Base-by-base conservation (phyloP, 2,113 vertebrate species). In the Rattus rattus region DNA sequence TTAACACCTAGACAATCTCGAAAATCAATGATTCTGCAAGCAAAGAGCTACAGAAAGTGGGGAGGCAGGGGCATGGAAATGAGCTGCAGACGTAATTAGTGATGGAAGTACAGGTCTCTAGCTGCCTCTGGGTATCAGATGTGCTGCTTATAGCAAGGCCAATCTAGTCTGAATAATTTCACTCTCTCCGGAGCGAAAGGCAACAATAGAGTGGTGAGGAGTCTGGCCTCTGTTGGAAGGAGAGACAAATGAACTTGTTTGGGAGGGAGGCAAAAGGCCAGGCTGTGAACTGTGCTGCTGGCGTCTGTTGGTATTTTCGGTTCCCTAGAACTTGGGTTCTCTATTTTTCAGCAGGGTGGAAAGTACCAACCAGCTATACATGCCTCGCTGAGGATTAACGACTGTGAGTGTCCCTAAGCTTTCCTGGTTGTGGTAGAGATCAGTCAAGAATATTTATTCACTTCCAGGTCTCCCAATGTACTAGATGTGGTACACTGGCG, bases 91-190 rank as follows among this genome's bases (percentile, higher is more conserved):
- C 43, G 76, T 86, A 81, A 94, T 96, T 89, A 96, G 83, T 12
- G 77, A 83, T 73, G 96, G 92, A 88, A 96, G 91, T 70, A n/a
- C 2, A 3, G 85, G 22, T 95, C 92, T 97, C 93, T 59, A 47
- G 72, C 92, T 70, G 84, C 69, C 88, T 70, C 93, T 96, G 96
- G 94, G 67, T 43, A 77, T 83, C 93, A 84, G 61, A 85, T 79
- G 76, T 93, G 87, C 90, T 88, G 90, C 69, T 83, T 83, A 93
- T 90, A 88, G 30, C 88, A 83, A 72, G 86, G 75, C 94, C 59
- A 80, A 59, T 90, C 95, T 93, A 54, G 84, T 94, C 87, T 94
- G 72, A 90, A 65, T 56, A 85, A 92, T 79, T 87, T 69, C 61
- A 20, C 59, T 70, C 72, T 91, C 89, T 85, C 87, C 73, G 77